These are phyloP conservation scores for Drosophila teissieri DNA, from an alignment of 1,140 invertebrate genomes.

Conservation along the genomic window DNA sequence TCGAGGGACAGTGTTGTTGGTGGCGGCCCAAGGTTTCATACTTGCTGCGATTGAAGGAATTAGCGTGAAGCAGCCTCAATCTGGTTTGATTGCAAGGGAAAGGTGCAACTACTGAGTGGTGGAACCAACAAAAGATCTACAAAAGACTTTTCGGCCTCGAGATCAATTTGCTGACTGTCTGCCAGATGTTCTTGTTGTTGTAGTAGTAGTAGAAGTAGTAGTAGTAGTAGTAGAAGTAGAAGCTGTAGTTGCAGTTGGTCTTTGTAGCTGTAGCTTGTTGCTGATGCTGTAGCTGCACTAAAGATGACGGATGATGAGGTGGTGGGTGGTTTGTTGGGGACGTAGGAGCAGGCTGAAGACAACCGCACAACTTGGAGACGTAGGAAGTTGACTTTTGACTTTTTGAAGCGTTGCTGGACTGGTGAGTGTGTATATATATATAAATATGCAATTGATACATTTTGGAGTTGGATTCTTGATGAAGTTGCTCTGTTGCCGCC, in stretches of 20 bases:
- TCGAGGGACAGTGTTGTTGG: conserved; percentile 9
- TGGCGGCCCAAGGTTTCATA: conserved; percentile 42
- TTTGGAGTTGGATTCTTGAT: conserved; percentile 34
- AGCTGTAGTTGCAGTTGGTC: conserved; percentile 31
- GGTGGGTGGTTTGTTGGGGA: conserved; percentile 55
- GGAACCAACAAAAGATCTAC: conserved; percentile 14
- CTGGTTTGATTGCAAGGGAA: conserved; percentile 34
- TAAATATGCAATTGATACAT: conserved; percentile 7
- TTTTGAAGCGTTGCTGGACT: conserved; percentile 45
- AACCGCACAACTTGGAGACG: conserved; percentile 40
- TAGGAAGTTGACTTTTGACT: conserved; percentile 41
- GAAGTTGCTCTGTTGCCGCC: conserved; percentile 51
- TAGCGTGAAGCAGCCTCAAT: conserved; percentile 46
- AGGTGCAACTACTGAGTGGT: conserved; percentile 30
- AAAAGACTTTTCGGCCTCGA: neutral
- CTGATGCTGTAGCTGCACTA: conserved; percentile 53
- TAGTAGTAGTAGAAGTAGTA: conserved; percentile 9
- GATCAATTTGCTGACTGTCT: conserved; percentile 15
- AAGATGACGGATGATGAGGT: conserved; percentile 55
- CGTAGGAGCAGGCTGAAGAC: conserved; percentile 26
- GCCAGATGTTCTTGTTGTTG: conserved; percentile 20
- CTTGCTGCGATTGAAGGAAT: conserved; percentile 51
- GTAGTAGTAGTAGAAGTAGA: conserved; percentile 24
- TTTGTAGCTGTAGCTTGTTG: conserved; percentile 37
- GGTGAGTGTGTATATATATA: conserved; percentile 20